Conservation (phyloP, 2,797 vertebrate species). For the Crenichthys baileyi region DNA sequence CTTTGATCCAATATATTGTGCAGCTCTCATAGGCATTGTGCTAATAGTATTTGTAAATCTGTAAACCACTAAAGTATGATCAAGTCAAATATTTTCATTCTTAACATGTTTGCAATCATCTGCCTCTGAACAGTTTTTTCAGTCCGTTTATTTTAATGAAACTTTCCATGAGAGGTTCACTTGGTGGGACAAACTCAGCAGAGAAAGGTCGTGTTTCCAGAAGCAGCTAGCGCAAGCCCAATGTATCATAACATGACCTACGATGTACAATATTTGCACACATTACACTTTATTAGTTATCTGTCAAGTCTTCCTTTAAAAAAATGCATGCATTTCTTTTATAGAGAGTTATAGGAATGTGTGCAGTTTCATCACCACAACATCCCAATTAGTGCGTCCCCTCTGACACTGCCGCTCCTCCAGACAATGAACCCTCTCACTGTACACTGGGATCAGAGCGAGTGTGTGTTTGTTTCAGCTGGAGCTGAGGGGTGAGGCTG, state of each 20-base stretch:
- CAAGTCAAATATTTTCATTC: no score
- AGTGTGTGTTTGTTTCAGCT: conserved; percentile 19
- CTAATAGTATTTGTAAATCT: no score
- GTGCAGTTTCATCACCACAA: conserved; percentile 31
- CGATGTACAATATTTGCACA: neutral
- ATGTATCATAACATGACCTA: neutral
- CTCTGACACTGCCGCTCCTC: conserved; percentile 25
- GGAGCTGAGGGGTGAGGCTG: conserved; percentile 7
- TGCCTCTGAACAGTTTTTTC: neutral
- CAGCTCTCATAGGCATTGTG: no score
- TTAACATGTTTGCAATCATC: neutral
- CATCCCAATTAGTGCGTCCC: conserved; percentile 58
- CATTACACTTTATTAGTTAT: neutral
- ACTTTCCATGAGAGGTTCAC: no score
- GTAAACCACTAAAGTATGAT: no score
- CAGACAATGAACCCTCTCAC: conserved; percentile 66
- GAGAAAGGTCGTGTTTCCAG: neutral
- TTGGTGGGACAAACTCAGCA: no score
- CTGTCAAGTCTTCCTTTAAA: neutral
- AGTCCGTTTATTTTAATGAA: neutral
- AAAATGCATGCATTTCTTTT: neutral
- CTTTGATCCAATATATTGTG: no score
- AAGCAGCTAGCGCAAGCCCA: neutral
- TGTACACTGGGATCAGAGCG: conserved; percentile 30
- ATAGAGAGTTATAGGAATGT: conserved; percentile 25